These are phyloP conservation scores for Homarus gammarus DNA, from an alignment of 2,888 invertebrate species.

Conservation along the genomic window DNA sequence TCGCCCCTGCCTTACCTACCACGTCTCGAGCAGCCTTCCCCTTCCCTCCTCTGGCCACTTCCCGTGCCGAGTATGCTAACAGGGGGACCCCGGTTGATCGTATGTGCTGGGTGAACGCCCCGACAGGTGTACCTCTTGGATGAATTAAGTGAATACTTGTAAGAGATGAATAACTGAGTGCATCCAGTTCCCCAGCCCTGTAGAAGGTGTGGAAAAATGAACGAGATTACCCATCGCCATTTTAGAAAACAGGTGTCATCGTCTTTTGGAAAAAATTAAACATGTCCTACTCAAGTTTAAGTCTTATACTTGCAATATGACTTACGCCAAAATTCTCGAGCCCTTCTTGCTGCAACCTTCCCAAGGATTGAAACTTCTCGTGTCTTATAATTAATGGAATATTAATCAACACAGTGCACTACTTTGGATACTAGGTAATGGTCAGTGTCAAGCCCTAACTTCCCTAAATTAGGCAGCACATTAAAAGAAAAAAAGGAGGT, in stretches of 20 bases:
- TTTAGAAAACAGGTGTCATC: conserved; percentile 10
- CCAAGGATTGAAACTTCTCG: conserved; percentile 4
- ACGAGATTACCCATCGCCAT: conserved; percentile 20
- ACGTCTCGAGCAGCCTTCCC: background rate
- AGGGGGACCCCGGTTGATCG: conserved; percentile 22
- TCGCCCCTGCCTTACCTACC: background rate
- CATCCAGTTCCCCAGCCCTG: conserved; percentile 34
- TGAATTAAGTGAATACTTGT: conserved; percentile 14
- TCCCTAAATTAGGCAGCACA: no score
- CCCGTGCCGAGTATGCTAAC: conserved; percentile 28
- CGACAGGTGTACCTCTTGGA: conserved; percentile 14
- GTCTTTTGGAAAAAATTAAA: conserved; percentile 10
- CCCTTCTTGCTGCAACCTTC: conserved; percentile 25
- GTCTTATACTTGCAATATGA: background rate
- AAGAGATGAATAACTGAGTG: conserved; percentile 28
- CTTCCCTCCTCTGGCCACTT: background rate
- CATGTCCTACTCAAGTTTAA: conserved; percentile 35
- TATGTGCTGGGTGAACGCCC: background rate
- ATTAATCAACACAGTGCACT: background rate
- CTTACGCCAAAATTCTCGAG: conserved; percentile 14
- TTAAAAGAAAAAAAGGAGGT: background rate
- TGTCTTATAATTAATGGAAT: conserved; percentile 25
- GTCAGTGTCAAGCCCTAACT: background rate
- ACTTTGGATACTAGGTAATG: background rate
- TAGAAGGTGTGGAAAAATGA: conserved; percentile 7